Percentiles rank a stretch among this genome's conserved stretches.
Conservation (phyloP, 2,113 vertebrate species). For the Loxodonta africana region DNA sequence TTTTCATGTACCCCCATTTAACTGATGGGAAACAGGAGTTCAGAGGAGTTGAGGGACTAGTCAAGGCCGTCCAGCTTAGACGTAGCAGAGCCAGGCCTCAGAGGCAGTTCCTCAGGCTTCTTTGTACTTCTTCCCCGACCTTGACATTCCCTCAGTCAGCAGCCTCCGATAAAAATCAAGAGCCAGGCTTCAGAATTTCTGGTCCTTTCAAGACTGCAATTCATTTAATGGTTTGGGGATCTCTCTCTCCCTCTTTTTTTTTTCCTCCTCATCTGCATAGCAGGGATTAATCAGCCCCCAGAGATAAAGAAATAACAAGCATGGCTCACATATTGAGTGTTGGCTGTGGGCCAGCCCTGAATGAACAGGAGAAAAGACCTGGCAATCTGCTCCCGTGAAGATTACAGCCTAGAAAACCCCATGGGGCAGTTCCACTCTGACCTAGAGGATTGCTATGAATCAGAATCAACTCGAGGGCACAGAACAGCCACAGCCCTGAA, state of each 20-base stretch:
- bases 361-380: no score
- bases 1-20: no score
- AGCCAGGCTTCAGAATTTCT: not conserved
- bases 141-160: not conserved
- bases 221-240: not conserved
- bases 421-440: no score
- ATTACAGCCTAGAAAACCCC: no score
- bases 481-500: not conserved
- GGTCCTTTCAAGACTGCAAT: not conserved
- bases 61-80: not conserved
- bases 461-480: no score
- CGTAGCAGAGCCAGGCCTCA: not conserved
- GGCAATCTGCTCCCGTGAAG: no score
- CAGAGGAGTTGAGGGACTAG: not conserved
- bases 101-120: not conserved
- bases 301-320: slow-evolving; percentile 29
- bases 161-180: not conserved
- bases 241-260: no score
- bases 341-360: not conserved
- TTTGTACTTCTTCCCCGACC: not conserved
- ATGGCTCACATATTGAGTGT: not conserved
- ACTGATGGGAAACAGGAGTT: not conserved
- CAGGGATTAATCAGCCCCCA: not conserved
- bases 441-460: no score
- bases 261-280: not conserved